Evolutionary conservation across 2,888 invertebrate genomes (phyloP), one percentile per base, ranked within the genome.

Genomic region (Apodemia duryi): DNA sequence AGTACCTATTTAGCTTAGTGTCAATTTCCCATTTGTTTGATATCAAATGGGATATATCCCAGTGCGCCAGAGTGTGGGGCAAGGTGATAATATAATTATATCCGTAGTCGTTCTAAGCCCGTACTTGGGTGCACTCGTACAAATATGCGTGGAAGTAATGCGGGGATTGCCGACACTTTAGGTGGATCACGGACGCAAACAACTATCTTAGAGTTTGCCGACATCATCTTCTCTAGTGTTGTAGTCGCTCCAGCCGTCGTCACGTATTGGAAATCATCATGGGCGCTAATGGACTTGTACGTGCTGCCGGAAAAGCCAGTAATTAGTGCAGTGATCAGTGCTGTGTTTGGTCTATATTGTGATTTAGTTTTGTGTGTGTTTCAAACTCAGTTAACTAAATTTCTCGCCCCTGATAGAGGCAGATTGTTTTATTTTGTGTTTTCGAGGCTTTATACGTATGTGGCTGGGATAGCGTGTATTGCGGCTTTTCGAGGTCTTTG

Each of bases 401-500:
- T 71, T n/a, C 81, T 92, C 71, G 92, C 94, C 78, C 96, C 96
- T 4, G 95, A 96, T 73, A 93, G 93, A 63, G 94, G 94, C 69
- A 85, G 96, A 67, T 84, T 95, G 65, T 91, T 93, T 63, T 97
- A 94, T 83, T 96, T 95, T 77, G 81, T 94, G 66, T 82, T 93
- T 65, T 96, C 97, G 70, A 90, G 97, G 65, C 72, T 95, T 43
- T 97, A 97, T 82, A 97, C 97, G 28, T 92, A 93, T 68, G 80
- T 95, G 71, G 97, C 95, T 77, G 96, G 95, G 7, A 93, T 96
- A 74, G 95, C 95, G 69, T 97, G 97, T 82, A 96, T 97, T 61
- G 97, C 96, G 77, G 96, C 96, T 68, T 98, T 97, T 97, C 93
- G 97, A 7, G 97, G 97, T 1, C 94, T 95, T 57, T 98, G 97